Percentiles rank a stretch among this genome's conserved stretches.
Conservation (phyloP, 2,797 vertebrate genomes). For the Ictinia mississippiensis region DNA sequence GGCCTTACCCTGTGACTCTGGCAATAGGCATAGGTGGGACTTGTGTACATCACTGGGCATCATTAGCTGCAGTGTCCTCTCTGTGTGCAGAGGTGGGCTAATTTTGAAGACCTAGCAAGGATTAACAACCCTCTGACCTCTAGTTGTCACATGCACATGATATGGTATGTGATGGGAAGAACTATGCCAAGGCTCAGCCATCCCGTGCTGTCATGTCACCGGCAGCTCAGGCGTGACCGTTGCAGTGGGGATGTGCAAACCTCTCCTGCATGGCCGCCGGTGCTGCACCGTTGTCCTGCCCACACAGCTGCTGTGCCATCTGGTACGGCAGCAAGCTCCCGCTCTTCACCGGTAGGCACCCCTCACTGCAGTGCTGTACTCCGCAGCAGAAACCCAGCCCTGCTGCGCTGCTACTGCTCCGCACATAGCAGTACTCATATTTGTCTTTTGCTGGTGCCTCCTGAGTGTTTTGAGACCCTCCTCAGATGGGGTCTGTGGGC, state of each 20-base stretch:
- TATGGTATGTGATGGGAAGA: not conserved
- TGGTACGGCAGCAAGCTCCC: not conserved
- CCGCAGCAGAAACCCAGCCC: too few relatives aligned
- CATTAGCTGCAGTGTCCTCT: not conserved
- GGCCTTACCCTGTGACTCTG: not conserved
- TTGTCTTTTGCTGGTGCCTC: not conserved
- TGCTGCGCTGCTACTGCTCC: not conserved
- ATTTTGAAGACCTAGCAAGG: not conserved
- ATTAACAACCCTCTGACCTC: not conserved
- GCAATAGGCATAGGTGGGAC: not conserved
- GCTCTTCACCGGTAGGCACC: not conserved
- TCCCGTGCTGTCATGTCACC: rapidly evolving
- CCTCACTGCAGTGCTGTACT: not conserved
- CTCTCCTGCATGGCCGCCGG: rapidly evolving
- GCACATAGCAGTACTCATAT: rapidly evolving
- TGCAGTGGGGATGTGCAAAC: rapidly evolving
- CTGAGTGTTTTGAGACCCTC: not conserved
- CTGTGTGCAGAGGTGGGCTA: not conserved
- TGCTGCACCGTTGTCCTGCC: not conserved
- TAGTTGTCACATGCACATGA: rapidly evolving
- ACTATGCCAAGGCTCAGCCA: not conserved
- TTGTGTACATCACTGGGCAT: not conserved
- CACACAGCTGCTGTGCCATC: not conserved
- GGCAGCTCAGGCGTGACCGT: rapidly evolving
- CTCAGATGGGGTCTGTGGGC: not conserved